These are phyloP conservation scores for Lutjanus argentimaculatus DNA, from an alignment of 2,797 vertebrate genomes.

Conservation along the genomic window DNA sequence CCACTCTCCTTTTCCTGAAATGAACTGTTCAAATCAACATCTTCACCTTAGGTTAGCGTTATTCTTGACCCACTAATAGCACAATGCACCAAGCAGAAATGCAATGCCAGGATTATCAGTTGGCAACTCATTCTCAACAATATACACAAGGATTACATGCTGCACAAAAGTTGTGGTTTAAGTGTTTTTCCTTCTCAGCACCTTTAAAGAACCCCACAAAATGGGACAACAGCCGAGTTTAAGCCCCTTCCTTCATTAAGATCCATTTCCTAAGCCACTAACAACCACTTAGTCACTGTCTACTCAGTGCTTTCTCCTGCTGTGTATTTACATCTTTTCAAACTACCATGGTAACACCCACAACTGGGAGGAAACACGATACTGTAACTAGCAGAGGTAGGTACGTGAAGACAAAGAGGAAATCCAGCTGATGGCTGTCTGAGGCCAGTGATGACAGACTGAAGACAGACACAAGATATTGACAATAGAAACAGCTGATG, in stretches of 20 bases:
- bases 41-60: neutral
- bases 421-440: slow-evolving; percentile 74
- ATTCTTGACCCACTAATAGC: neutral
- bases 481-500: slow-evolving; percentile 69
- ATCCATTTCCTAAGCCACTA: slow-evolving; percentile 76
- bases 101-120: slow-evolving; percentile 2
- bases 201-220: slow-evolving; percentile 32
- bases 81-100: neutral
- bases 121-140: neutral
- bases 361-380: slow-evolving; percentile 68
- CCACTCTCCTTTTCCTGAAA: neutral
- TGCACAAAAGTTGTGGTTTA: slow-evolving; percentile 34
- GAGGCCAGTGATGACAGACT: slow-evolving; percentile 79
- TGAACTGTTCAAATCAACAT: neutral
- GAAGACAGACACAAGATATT: slow-evolving; percentile 42
- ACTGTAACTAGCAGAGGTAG: slow-evolving; percentile 56
- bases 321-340: slow-evolving; percentile 61
- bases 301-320: slow-evolving; percentile 43
- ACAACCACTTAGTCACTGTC: slow-evolving; percentile 62
- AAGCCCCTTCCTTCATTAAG: slow-evolving; percentile 72
- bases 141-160: neutral
- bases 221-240: slow-evolving; percentile 44
- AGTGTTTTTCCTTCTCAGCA: slow-evolving; percentile 52
- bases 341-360: slow-evolving; percentile 65
- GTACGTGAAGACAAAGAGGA: slow-evolving; percentile 57